These are phyloP conservation scores for Nebria salina DNA, from an alignment of 2,888 invertebrate species.

Conservation along the genomic window DNA sequence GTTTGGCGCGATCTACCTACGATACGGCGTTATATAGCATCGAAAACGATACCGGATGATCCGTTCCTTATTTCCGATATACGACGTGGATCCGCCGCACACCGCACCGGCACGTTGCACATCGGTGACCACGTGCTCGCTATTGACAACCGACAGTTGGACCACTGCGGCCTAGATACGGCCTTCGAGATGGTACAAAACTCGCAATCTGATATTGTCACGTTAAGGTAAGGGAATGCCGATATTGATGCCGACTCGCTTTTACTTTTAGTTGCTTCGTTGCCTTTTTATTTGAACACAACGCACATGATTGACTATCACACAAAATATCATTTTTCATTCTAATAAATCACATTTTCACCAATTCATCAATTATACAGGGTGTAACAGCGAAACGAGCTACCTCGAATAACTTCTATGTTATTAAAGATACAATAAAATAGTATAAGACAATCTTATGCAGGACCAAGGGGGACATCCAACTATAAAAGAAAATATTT, in stretches of 20 bases:
- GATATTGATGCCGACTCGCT: neutral
- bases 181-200: constrained; percentile 73
- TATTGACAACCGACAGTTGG: constrained; percentile 85
- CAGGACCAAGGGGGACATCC: too few relatives aligned
- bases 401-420: too few relatives aligned
- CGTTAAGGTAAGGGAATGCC: constrained; percentile 23
- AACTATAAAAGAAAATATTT: too few relatives aligned
- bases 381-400: too few relatives aligned
- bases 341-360: neutral
- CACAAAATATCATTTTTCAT: too few relatives aligned
- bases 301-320: neutral
- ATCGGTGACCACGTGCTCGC: constrained; percentile 88
- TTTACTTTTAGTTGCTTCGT: neutral
- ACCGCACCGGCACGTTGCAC: constrained; percentile 86
- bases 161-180: constrained; percentile 74
- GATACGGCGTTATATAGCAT: constrained; percentile 52
- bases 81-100: constrained; percentile 88
- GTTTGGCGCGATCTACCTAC: neutral
- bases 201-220: constrained; percentile 69
- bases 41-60: constrained; percentile 69
- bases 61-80: constrained; percentile 90
- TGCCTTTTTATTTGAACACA: neutral
- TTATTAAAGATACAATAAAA: too few relatives aligned
- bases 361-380: too few relatives aligned
- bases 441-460: too few relatives aligned